A percentile compares a stretch with the other conserved stretches of the same genome.
Conservation (phyloP, 2,113 vertebrate genomes). For the Nipponia nippon region DNA sequence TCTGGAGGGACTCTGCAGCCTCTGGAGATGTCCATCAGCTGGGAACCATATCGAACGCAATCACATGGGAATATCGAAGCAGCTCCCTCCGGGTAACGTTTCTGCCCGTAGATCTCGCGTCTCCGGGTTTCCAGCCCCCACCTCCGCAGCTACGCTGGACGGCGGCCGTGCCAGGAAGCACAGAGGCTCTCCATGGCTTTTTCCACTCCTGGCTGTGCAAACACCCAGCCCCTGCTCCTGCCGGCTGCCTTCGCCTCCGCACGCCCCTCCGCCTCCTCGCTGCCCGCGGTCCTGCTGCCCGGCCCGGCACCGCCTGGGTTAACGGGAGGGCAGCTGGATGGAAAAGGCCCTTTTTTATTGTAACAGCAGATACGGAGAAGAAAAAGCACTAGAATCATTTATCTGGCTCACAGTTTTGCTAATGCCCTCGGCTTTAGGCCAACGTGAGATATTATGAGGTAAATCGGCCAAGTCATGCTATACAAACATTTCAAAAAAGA, state of each 20-base stretch:
- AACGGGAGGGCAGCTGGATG: neutral
- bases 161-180: neutral
- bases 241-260: accelerated
- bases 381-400: conserved; percentile 38
- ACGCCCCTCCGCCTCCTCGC: neutral
- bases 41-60: neutral
- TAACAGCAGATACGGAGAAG: conserved; percentile 35
- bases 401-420: conserved; percentile 42
- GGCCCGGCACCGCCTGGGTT: neutral
- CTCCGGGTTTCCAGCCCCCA: neutral
- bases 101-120: neutral
- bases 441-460: conserved; percentile 52
- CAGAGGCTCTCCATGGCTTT: neutral
- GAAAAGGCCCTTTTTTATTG: neutral
- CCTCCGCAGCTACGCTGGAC: accelerated
- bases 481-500: conserved; percentile 56
- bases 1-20: neutral
- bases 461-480: conserved; percentile 59
- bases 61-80: neutral
- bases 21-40: neutral
- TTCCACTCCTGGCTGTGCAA: neutral
- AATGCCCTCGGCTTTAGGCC: conserved; percentile 61
- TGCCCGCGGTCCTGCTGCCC: neutral
- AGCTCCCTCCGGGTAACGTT: neutral
- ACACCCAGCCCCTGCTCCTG: neutral